Evolutionary conservation across 2,888 invertebrate species (phyloP).

Genomic region (Neria commutata): DNA sequence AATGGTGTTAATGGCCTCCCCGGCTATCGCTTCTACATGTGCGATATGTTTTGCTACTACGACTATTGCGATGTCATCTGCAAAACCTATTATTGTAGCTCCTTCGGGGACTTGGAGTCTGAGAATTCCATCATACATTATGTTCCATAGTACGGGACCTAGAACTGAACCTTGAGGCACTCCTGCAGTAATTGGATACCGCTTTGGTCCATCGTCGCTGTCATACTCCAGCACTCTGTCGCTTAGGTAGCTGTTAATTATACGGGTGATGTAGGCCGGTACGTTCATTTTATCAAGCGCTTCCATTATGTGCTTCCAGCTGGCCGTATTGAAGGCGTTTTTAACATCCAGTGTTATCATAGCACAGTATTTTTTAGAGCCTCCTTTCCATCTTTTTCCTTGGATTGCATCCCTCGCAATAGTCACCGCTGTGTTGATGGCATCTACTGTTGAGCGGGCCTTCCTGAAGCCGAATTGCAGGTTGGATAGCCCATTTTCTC

Average conservation of each 20-base stretch:
- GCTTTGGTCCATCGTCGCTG: not conserved
- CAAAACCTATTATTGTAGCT: not conserved
- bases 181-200: not conserved
- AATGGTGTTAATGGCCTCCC: not conserved
- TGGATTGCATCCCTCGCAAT: constrained; percentile 1
- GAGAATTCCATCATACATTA: not conserved
- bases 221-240: too few relatives aligned
- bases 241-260: too few relatives aligned
- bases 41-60: not conserved
- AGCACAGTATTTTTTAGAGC: too few relatives aligned
- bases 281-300: too few relatives aligned
- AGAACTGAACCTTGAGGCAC: constrained; percentile 3
- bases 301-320: not conserved
- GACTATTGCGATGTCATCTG: not conserved
- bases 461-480: constrained; percentile 3
- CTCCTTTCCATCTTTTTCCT: not conserved
- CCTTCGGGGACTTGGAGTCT: not conserved
- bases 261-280: too few relatives aligned
- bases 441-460: constrained; percentile 1
- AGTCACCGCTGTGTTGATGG: not conserved
- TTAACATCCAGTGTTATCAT: too few relatives aligned
- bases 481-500: not conserved
- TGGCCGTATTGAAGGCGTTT: not conserved
- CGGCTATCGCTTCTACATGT: not conserved
- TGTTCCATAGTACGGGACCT: not conserved